Evolutionary conservation across 2,888 invertebrate genomes (phyloP).

Genomic region (Apotomis capreana): DNA sequence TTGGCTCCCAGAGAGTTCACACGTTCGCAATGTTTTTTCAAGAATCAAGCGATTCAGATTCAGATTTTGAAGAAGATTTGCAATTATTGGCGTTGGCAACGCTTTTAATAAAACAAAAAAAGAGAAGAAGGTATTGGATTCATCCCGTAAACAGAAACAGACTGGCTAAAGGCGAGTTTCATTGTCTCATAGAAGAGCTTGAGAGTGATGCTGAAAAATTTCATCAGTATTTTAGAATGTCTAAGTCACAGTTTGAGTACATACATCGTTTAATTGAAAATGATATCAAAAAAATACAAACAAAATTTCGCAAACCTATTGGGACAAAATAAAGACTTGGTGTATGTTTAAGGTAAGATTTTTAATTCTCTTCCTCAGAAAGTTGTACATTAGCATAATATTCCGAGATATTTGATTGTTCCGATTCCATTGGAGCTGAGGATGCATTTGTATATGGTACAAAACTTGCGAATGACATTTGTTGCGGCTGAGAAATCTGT

Average conservation of each 20-base stretch:
- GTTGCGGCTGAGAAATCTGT: neutral
- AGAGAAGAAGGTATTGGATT: constrained; percentile 38
- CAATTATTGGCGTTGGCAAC: constrained; percentile 26
- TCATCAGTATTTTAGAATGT: constrained; percentile 39
- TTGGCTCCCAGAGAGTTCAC: constrained; percentile 11
- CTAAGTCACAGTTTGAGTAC: constrained; percentile 40
- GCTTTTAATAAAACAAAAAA: constrained; percentile 17
- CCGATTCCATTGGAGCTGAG: constrained; percentile 3
- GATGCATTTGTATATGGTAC: too few relatives aligned
- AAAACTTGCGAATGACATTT: too few relatives aligned
- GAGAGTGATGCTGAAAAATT: constrained; percentile 42
- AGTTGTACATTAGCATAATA: constrained; percentile 9
- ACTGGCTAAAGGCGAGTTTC: constrained; percentile 38
- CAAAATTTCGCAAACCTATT: constrained; percentile 46
- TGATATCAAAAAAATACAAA: constrained; percentile 24
- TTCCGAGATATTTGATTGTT: neutral
- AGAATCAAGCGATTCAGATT: constrained; percentile 17
- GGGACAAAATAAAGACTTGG: constrained; percentile 48
- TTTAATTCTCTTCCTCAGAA: constrained; percentile 23
- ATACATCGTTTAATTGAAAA: constrained; percentile 30
- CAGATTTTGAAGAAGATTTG: constrained; percentile 24
- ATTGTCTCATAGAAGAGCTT: constrained; percentile 40
- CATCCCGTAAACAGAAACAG: constrained; percentile 39
- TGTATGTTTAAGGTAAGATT: constrained; percentile 47
- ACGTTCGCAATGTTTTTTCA: constrained; percentile 16